Conservation (phyloP, 1,140 invertebrate species). For the Oryctes rhinoceros region DNA sequence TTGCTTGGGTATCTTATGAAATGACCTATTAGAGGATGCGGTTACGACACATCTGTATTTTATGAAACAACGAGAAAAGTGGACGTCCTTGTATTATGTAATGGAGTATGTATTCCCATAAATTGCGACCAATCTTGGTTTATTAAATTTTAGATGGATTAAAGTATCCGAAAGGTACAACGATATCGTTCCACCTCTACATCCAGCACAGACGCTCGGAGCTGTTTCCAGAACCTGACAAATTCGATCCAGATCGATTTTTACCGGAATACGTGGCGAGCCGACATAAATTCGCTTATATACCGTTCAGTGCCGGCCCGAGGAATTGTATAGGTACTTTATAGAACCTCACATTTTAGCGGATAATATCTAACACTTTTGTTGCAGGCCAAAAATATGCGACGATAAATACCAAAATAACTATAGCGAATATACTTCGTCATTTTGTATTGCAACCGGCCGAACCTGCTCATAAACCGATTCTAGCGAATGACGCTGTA, state of each 20-base stretch:
- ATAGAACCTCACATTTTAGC: not conserved
- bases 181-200: slow-evolving; percentile 31
- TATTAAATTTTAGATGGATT: slow-evolving; percentile 28
- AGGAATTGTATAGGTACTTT: slow-evolving; percentile 38
- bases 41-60: no score
- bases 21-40: no score
- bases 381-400: slow-evolving; percentile 38
- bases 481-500: slow-evolving; percentile 30
- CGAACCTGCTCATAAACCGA: not conserved
- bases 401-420: slow-evolving; percentile 25
- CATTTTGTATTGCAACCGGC: slow-evolving; percentile 12
- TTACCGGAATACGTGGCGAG: slow-evolving; percentile 30
- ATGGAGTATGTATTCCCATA: no score
- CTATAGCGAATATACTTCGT: slow-evolving; percentile 29
- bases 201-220: slow-evolving; percentile 12
- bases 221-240: slow-evolving; percentile 22
- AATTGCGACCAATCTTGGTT: no score
- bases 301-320: slow-evolving; percentile 32
- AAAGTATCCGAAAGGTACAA: slow-evolving; percentile 23
- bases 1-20: no score
- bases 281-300: slow-evolving; percentile 31
- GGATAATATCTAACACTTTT: not conserved
- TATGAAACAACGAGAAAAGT: no score
- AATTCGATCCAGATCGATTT: slow-evolving; percentile 37
- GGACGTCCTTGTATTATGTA: no score